Conservation (phyloP, 2,888 invertebrate species). For the Scrobipalpa costella region DNA sequence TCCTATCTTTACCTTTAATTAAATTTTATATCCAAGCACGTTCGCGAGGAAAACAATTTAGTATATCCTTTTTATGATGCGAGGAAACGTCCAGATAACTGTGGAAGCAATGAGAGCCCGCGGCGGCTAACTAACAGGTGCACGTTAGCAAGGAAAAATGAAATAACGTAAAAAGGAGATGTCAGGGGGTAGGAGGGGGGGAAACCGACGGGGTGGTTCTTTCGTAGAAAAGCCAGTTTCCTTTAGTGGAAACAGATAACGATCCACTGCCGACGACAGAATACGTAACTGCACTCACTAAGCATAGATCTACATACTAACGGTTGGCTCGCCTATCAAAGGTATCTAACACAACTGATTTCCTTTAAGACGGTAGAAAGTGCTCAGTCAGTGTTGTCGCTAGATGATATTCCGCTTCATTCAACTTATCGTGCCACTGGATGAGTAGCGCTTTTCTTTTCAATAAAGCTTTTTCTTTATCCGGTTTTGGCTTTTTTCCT, state of each 20-base stretch:
- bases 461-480: slow-evolving; percentile 35
- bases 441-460: slow-evolving; percentile 35
- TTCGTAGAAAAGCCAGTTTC: slow-evolving; percentile 78
- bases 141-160: slow-evolving; percentile 77
- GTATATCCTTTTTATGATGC: slow-evolving; percentile 44
- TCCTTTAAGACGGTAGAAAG: slow-evolving; percentile 51
- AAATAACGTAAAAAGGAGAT: slow-evolving; percentile 77
- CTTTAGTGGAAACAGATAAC: slow-evolving; percentile 81
- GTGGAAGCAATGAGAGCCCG: slow-evolving; percentile 61
- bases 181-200: slow-evolving; percentile 55
- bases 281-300: slow-evolving; percentile 77
- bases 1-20: slow-evolving; percentile 25
- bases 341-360: slow-evolving; percentile 66
- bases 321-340: slow-evolving; percentile 60
- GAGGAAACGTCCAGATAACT: slow-evolving; percentile 52
- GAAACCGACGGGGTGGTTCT: slow-evolving; percentile 71
- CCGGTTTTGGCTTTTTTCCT: slow-evolving; percentile 4
- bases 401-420: slow-evolving; percentile 45
- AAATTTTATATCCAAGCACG: slow-evolving; percentile 30
- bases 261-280: slow-evolving; percentile 79
- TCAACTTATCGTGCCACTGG: slow-evolving; percentile 39
- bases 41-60: slow-evolving; percentile 37
- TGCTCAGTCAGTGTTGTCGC: slow-evolving; percentile 50
- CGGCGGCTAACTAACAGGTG: slow-evolving; percentile 77
- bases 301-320: slow-evolving; percentile 69